Evolutionary conservation across 2,113 vertebrate species (phyloP).

Genomic region (Petrocephalus zakoni): DNA sequence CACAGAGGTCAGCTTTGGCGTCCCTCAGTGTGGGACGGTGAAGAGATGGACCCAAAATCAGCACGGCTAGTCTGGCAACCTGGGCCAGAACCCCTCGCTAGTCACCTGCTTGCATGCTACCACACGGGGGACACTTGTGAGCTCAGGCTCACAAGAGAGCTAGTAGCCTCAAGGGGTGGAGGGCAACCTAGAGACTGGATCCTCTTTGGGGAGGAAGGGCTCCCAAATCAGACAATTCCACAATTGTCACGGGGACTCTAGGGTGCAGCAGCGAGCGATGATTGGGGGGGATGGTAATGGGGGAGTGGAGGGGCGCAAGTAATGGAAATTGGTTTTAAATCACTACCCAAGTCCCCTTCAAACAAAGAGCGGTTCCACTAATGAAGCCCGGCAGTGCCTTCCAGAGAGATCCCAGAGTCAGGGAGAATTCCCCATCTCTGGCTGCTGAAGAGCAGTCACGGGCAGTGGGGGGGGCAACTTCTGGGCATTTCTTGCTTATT

Average conservation of each 20-base stretch:
- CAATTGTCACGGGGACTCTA: constrained; percentile 15
- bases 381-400: constrained; percentile 69
- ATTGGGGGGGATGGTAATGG: constrained; percentile 51
- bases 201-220: neutral
- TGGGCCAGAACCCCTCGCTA: neutral
- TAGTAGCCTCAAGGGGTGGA: neutral
- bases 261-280: constrained; percentile 50
- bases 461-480: constrained; percentile 49
- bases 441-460: constrained; percentile 41
- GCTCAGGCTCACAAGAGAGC: too few relatives aligned
- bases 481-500: constrained; percentile 62
- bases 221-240: constrained; percentile 17
- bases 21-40: neutral
- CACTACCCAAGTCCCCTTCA: constrained; percentile 60
- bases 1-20: neutral
- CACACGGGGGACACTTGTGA: neutral
- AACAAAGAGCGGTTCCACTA: constrained; percentile 60
- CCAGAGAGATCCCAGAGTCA: constrained; percentile 52
- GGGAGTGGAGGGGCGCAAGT: constrained; percentile 56
- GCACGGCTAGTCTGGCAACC: neutral
- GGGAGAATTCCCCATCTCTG: constrained; percentile 52
- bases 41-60: neutral
- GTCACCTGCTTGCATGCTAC: neutral
- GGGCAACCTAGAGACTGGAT: neutral
- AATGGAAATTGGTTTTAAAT: constrained; percentile 70